Evolutionary conservation across 1,140 invertebrate genomes (phyloP).

Genomic region (Drosophila bipectinata): DNA sequence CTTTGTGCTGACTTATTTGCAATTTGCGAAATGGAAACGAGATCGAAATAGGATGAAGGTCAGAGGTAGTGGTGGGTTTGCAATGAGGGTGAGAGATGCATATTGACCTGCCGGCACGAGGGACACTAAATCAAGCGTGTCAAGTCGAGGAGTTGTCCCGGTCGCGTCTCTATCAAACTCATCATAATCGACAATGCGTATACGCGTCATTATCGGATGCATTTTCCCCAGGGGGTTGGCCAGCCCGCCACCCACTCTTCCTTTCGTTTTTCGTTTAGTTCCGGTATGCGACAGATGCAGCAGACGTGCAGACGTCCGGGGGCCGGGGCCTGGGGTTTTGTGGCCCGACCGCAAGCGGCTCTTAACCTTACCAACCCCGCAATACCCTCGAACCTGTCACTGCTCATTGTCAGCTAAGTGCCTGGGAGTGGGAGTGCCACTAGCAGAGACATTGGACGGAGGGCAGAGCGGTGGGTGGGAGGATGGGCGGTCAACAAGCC

Average conservation of each 20-base stretch:
- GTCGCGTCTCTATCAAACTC: conserved; percentile 71
- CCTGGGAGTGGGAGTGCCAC: conserved; percentile 24
- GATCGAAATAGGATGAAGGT: conserved; percentile 17
- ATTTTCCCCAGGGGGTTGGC: conserved; percentile 18
- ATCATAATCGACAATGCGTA: conserved; percentile 74
- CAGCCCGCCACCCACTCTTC: conserved; percentile 5
- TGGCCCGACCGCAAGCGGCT: conserved; percentile 70
- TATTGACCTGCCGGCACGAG: conserved; percentile 30
- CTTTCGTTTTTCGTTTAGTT: conserved; percentile 65
- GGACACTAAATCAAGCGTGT: conserved; percentile 77
- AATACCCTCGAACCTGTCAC: conserved; percentile 57
- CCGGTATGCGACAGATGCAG: conserved; percentile 79
- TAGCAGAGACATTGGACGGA: neutral
- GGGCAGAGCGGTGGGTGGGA: neutral
- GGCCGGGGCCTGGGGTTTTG: conserved; percentile 27
- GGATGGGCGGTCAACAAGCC: conserved; percentile 44
- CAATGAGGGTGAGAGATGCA: neutral
- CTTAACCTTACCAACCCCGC: conserved; percentile 25
- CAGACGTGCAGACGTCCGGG: conserved; percentile 61
- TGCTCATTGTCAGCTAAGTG: conserved; percentile 80
- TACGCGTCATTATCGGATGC: conserved; percentile 73
- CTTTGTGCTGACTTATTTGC: conserved; percentile 67
- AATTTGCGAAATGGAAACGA: conserved; percentile 75
- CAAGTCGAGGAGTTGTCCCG: conserved; percentile 77
- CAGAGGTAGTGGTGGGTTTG: neutral